Conservation (phyloP, 2,113 vertebrate species). For the Chauna torquata region DNA sequence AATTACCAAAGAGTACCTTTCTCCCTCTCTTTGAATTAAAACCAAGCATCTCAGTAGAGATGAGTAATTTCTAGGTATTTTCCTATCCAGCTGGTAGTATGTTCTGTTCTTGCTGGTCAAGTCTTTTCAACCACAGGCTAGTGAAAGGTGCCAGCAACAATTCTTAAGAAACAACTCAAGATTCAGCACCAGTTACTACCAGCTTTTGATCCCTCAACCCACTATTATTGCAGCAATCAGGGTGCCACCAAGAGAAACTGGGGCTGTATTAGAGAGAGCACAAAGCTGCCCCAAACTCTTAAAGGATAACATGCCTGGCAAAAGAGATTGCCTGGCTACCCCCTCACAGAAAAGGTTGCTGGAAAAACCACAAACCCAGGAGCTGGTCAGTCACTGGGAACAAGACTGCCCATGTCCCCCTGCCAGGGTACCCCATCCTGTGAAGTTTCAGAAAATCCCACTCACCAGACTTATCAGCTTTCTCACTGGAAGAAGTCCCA, state of each 20-base stretch:
- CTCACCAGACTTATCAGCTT: background rate
- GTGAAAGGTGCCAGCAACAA: background rate
- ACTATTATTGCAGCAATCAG: background rate
- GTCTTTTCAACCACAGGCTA: background rate
- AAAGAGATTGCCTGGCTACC: background rate
- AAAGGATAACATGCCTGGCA: background rate
- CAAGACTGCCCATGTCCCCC: rapidly evolving
- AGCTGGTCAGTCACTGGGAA: background rate
- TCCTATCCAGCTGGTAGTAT: background rate
- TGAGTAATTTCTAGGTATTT: background rate
- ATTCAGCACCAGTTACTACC: background rate
- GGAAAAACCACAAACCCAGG: background rate
- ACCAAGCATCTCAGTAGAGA: background rate
- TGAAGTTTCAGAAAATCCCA: background rate
- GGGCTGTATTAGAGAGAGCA: background rate
- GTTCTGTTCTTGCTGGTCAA: background rate
- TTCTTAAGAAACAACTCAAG: background rate
- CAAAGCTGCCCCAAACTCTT: background rate
- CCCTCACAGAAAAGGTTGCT: background rate
- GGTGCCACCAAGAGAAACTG: background rate
- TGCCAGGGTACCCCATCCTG: background rate
- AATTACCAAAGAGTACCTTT: background rate
- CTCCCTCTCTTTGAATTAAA: background rate
- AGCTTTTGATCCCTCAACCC: background rate
- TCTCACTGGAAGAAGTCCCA: background rate